Base-by-base conservation (phyloP, 1,140 invertebrate species). In the Harlomillsia oculata region DNA sequence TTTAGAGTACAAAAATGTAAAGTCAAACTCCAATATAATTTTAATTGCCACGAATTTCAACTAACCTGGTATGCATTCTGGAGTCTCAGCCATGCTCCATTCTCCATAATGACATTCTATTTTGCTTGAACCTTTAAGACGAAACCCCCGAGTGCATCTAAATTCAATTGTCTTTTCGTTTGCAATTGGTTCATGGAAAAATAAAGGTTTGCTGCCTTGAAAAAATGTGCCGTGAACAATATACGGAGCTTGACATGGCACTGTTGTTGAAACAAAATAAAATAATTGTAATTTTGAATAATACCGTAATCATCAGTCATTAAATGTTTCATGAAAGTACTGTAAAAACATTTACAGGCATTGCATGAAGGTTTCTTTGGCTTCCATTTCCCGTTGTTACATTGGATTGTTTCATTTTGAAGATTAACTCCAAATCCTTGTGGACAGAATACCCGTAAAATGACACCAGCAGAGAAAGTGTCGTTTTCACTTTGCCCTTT, bases 301-400 rank as follows among this genome's bases (percentile, higher is more conserved):
- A n/a, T n/a, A n/a, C n/a, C n/a, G n/a, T n/a, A n/a, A n/a, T n/a
- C n/a, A n/a, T n/a, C n/a, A n/a, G n/a, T n/a, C n/a, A n/a, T n/a
- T n/a, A n/a, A n/a, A n/a, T n/a, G n/a, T n/a, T n/a, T n/a, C n/a
- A n/a, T n/a, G n/a, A n/a, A n/a, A n/a, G n/a, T n/a, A n/a, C n/a
- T n/a, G n/a, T n/a, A n/a, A n/a, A n/a, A n/a, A n/a, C n/a, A n/a
- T n/a, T 79, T 75, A 87, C 84, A 71, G 60, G 85, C 81, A 66
- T 79, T 72, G 68, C 87, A 90, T 63, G 78, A 77, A 0, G 87
- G 87, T 62, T 81, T 83, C 53, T 77, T 78, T 1, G 87, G 87
- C 67, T 83, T 86, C 87, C 87, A 91, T 63, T 78, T 76, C 1
- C 87, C 86, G 41, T 82, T 70, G 1, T 83, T 79, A 69, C 87